A percentile compares a stretch with the other conserved stretches of the same genome.
These are phyloP conservation scores for Chloromyia formosa DNA, from an alignment of 2,888 invertebrate species.

Conservation along the genomic window DNA sequence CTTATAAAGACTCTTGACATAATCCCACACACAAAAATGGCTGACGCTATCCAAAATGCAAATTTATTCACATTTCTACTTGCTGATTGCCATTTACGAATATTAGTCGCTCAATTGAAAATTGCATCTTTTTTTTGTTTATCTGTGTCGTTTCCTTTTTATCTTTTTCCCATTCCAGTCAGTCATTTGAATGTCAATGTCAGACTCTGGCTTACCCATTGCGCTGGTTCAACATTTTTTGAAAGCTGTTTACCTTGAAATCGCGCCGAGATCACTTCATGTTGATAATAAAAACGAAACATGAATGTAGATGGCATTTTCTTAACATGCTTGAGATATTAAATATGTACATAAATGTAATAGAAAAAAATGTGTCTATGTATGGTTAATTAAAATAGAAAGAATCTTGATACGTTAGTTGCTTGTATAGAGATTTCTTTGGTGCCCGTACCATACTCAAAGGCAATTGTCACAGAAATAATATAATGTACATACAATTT, in stretches of 20 bases:
- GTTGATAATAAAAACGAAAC: slow-evolving; percentile 4
- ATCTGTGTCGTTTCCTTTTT: slow-evolving; percentile 6
- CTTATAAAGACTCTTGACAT: no score
- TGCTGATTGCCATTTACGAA: not conserved
- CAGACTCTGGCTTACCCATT: not conserved
- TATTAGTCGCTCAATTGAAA: not conserved
- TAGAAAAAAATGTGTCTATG: not conserved
- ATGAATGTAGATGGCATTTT: not conserved
- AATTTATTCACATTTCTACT: not conserved
- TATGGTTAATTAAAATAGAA: no score
- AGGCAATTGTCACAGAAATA: no score
- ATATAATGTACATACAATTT: no score
- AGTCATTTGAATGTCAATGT: slow-evolving; percentile 44
- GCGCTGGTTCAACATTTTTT: not conserved
- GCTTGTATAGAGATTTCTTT: no score
- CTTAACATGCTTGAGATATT: not conserved
- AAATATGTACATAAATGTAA: no score
- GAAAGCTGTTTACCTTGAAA: slow-evolving; percentile 42
- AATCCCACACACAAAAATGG: no score
- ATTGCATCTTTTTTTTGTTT: not conserved
- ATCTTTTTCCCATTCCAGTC: slow-evolving; percentile 19
- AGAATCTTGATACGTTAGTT: no score
- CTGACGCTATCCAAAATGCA: not conserved
- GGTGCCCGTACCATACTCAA: no score
- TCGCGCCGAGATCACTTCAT: not conserved